Evolutionary conservation across 2,888 invertebrate genomes (phyloP).

Genomic region (Hypercompe scribonia): DNA sequence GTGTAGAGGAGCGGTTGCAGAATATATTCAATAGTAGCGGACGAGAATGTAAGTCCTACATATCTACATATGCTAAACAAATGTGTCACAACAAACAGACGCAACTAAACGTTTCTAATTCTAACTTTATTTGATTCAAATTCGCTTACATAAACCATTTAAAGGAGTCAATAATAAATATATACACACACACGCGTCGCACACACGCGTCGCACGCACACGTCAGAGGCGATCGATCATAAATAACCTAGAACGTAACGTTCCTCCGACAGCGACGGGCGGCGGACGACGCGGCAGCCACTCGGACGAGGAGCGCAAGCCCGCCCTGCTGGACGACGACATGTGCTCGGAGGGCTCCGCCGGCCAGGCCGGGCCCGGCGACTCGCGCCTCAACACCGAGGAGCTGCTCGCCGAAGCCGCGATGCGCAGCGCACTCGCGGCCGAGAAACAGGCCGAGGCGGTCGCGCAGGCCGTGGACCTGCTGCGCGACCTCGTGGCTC

Average conservation of each 20-base stretch:
- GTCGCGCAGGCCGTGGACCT: slow-evolving; percentile 68
- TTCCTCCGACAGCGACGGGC: slow-evolving; percentile 6
- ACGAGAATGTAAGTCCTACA: slow-evolving; percentile 59
- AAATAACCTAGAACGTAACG: neutral
- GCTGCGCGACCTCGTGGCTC: slow-evolving; percentile 73
- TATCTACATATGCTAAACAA: no score
- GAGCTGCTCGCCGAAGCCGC: slow-evolving; percentile 82
- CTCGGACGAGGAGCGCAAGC: slow-evolving; percentile 77
- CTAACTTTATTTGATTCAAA: neutral
- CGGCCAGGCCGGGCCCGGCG: slow-evolving; percentile 46
- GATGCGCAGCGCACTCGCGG: slow-evolving; percentile 80
- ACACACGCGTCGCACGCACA: neutral
- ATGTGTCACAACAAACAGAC: neutral
- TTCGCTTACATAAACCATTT: neutral
- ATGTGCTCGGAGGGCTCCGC: slow-evolving; percentile 72
- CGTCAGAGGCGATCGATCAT: neutral
- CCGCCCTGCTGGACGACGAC: slow-evolving; percentile 69
- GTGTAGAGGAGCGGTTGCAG: slow-evolving; percentile 75
- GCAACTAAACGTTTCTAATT: neutral
- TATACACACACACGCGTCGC: neutral
- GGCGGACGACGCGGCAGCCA: slow-evolving; percentile 53
- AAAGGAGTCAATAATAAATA: neutral
- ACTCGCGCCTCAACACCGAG: slow-evolving; percentile 68
- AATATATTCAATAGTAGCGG: slow-evolving; percentile 67
- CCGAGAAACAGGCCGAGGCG: slow-evolving; percentile 81